These are phyloP conservation scores for Drosophila differens DNA, from an alignment of 2,888 invertebrate species.

Conservation along the genomic window DNA sequence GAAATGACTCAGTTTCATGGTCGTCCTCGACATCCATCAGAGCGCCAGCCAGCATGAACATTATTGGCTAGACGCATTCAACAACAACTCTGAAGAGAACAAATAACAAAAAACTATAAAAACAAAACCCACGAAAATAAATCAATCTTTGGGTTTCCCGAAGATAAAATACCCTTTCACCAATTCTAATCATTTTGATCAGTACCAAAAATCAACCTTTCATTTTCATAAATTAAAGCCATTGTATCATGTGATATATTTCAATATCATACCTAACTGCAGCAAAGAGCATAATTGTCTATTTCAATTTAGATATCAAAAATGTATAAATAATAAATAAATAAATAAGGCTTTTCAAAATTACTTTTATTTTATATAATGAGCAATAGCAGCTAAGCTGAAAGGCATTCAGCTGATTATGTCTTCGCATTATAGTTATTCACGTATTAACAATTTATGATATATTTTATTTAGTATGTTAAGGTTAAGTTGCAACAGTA, in stretches of 20 bases:
- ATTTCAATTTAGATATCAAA: background rate
- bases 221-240: background rate
- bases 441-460: background rate
- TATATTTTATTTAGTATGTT: background rate
- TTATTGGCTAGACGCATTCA: slow-evolving; percentile 54
- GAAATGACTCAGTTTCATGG: slow-evolving; percentile 72
- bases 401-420: background rate
- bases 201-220: background rate
- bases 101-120: slow-evolving; percentile 11
- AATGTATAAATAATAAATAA: too few species aligned
- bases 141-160: background rate
- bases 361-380: background rate
- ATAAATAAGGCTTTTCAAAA: background rate
- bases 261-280: background rate
- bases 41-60: slow-evolving; percentile 59
- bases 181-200: background rate
- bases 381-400: background rate
- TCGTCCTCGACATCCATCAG: slow-evolving; percentile 67
- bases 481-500: background rate
- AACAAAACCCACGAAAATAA: slow-evolving; percentile 7
- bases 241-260: background rate
- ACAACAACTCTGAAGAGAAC: slow-evolving; percentile 8
- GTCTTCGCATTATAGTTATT: background rate
- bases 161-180: slow-evolving; percentile 12
- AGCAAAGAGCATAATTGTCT: background rate